Evolutionary conservation across 2,797 vertebrate species (phyloP), one percentile per base, ranked within the genome.

Genomic region (Lithobates sylvaticus): DNA sequence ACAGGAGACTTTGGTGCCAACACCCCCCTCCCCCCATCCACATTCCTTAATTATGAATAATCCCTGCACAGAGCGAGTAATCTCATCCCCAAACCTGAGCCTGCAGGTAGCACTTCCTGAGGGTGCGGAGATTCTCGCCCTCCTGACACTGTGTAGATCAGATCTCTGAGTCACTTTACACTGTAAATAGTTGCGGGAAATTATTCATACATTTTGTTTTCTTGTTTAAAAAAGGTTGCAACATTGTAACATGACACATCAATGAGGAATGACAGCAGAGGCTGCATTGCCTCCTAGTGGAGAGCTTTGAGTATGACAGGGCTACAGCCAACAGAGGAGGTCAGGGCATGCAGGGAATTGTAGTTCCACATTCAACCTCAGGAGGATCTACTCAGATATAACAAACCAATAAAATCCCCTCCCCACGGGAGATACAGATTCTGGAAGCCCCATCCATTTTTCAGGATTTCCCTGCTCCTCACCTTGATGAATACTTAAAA

Each of bases 1-100:
- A 12, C 47, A 50, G 47, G 18, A 50, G 47, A 29, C 47, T 50
- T 5, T 5, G 3, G 47, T 50, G 47, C 44, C 44, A 50, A 15
- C 47, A 2, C 47, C 15, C 15, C 47, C 47, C 47, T 10, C 15
- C 44, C 44, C 13, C 44, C 10, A 0, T 50, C 47, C 74, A 83
- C 77, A 88, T 12, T 84, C 86, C 76, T 78, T 8, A 10, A 27
- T 23, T 42, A 8, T 69, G 64, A 69, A 8, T 72, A 73, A 18
- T 6, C 12, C 7, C 39, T 0, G 2, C 44, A 54, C 64, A 32
- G n/a, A 39, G 76, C 29, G 16, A 8, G 18, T 12, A 50, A 15
- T 13, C 8, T 75, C 23, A 5, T 8, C 10, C n/a, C 34, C 34
- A 5, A 26, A 26, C 3, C 64, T 13, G 27, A 8, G 68, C 26